phyloP scores from a whole-genome alignment of 2,888 invertebrate species.

The Spilosoma lubricipeda region DNA sequence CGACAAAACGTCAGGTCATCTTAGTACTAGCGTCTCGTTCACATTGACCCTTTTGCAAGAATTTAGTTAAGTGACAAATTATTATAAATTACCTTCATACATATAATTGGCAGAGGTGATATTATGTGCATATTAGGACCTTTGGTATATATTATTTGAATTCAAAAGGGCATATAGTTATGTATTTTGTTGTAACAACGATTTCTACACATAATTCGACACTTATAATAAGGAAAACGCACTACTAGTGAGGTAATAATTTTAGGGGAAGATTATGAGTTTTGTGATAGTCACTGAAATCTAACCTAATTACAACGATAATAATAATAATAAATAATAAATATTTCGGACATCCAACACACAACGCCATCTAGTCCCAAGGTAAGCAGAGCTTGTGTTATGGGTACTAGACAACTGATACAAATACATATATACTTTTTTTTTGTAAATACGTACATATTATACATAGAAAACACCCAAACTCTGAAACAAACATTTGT shows the following conservation, averaged over 20 bases:
- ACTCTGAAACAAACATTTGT: no score
- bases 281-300: not conserved
- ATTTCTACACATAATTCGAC: no score
- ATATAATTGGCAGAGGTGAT: constrained; percentile 7
- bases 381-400: no score
- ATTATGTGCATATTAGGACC: constrained; percentile 1
- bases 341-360: no score
- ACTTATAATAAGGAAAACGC: not conserved
- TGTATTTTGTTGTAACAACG: not conserved
- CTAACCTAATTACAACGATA: not conserved
- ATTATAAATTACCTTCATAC: constrained; percentile 27
- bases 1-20: constrained; percentile 30
- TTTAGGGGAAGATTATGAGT: not conserved
- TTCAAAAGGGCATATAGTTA: not conserved
- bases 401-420: no score
- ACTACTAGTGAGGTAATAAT: not conserved
- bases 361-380: no score
- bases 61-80: constrained; percentile 46
- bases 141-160: not conserved
- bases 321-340: no score
- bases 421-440: no score
- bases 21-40: constrained; percentile 36
- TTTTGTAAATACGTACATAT: no score
- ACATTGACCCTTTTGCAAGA: constrained; percentile 52
- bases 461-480: no score